Conservation (phyloP, 2,113 vertebrate species). For the Paramormyrops kingsleyae region DNA sequence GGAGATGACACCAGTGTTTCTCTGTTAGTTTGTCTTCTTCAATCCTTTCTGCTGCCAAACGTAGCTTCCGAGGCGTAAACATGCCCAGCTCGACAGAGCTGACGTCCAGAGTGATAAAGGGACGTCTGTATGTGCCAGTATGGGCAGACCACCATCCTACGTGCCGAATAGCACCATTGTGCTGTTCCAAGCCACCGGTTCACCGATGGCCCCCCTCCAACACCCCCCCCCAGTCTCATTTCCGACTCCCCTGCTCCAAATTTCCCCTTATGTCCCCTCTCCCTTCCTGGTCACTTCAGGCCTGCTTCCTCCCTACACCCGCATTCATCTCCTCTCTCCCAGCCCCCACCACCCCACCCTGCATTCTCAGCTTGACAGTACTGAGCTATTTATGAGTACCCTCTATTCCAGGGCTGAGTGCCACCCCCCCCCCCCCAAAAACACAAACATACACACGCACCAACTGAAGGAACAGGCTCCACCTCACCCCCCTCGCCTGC, state of each 20-base stretch:
- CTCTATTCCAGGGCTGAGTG: constrained; percentile 38
- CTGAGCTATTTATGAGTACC: constrained; percentile 51
- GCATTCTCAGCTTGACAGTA: constrained; percentile 8
- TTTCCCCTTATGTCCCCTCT: constrained; percentile 10
- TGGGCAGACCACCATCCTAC: background rate
- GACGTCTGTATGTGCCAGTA: background rate
- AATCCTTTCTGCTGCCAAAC: background rate
- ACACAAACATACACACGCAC: background rate
- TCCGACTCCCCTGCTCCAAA: constrained; percentile 31
- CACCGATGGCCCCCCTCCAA: background rate
- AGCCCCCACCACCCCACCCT: background rate
- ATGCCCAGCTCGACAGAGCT: background rate
- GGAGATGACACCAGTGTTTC: background rate
- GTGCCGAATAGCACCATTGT: background rate
- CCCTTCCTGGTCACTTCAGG: constrained; percentile 8
- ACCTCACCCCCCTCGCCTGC: background rate
- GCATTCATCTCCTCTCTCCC: background rate
- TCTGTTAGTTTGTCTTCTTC: background rate
- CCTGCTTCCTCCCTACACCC: background rate
- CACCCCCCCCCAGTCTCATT: background rate
- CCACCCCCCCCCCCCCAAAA: background rate
- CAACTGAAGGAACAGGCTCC: background rate
- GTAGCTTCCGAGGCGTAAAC: background rate
- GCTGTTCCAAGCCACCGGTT: background rate
- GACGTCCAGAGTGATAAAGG: background rate